Percentiles rank a stretch among this genome's conserved stretches.
Conservation (phyloP, 2,113 vertebrate species). For the Symphodus melops region DNA sequence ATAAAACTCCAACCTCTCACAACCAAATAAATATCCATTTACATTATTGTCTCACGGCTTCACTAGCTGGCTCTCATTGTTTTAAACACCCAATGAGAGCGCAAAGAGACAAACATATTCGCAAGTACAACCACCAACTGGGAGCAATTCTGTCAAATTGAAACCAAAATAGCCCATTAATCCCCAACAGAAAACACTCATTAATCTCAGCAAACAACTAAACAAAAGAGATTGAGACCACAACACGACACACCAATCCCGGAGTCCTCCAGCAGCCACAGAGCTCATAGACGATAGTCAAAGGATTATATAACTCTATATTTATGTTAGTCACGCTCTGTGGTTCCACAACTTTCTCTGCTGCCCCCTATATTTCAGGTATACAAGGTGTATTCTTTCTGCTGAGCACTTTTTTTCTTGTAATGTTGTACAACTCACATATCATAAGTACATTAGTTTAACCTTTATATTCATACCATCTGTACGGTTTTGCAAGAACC, state of each 20-base stretch:
- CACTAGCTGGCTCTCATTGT: background rate
- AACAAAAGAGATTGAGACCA: constrained; percentile 34
- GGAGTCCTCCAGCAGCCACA: background rate
- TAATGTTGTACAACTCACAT: no score
- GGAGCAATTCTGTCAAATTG: constrained; percentile 39
- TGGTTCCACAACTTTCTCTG: no score
- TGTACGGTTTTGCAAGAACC: background rate
- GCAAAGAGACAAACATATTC: background rate
- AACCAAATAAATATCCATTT: constrained; percentile 6
- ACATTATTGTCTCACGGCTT: background rate
- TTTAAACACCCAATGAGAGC: background rate
- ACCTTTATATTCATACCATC: background rate
- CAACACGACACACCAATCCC: background rate
- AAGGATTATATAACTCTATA: background rate
- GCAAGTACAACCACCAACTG: constrained; percentile 18
- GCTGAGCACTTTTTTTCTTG: no score
- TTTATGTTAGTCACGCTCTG: no score
- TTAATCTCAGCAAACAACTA: constrained; percentile 37
- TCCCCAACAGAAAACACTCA: constrained; percentile 34
- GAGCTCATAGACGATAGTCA: background rate
- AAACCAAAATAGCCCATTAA: constrained; percentile 29
- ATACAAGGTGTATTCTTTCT: no score
- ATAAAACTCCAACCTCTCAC: background rate
- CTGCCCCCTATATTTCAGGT: no score
- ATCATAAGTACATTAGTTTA: no score